A percentile compares a stretch with the other conserved stretches of the same genome.
Conservation (phyloP, 2,888 invertebrate species). For the Epinotia brunnichana region DNA sequence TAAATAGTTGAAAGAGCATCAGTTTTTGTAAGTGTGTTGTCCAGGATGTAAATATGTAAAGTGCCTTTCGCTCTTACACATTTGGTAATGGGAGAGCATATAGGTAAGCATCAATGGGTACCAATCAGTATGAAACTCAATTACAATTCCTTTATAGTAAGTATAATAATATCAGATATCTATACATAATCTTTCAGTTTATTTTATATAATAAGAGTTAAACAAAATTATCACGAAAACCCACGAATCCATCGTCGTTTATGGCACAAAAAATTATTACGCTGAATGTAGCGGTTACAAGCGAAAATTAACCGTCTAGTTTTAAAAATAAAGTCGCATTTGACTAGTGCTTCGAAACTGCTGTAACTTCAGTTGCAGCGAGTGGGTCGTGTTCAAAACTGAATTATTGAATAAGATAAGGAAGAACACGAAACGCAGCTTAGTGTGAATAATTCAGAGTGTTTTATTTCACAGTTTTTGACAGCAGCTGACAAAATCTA, state of each 20-base stretch:
- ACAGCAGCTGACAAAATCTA: too few species aligned
- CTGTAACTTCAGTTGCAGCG: constrained; percentile 11
- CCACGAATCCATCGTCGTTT: background rate
- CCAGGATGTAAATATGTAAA: too few species aligned
- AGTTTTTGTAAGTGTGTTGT: too few species aligned
- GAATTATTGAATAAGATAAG: constrained; percentile 3
- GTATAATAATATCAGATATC: background rate
- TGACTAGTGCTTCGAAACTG: background rate
- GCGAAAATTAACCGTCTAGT: background rate
- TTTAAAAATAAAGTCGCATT: background rate
- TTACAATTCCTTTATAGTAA: too few species aligned
- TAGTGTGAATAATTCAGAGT: background rate
- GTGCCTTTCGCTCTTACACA: too few species aligned
- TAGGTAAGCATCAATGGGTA: too few species aligned
- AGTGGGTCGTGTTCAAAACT: constrained; percentile 4
- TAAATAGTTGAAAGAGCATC: too few species aligned
- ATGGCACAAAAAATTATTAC: background rate
- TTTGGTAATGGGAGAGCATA: too few species aligned
- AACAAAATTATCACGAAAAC: background rate
- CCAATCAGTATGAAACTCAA: too few species aligned
- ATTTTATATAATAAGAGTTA: background rate
- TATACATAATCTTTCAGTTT: background rate
- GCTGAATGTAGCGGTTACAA: background rate
- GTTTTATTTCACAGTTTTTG: too few species aligned
- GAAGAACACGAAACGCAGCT: background rate